Percentiles rank a stretch among this genome's conserved stretches.
Conservation (phyloP, 1,140 invertebrate species). For the Drosophila erecta region DNA sequence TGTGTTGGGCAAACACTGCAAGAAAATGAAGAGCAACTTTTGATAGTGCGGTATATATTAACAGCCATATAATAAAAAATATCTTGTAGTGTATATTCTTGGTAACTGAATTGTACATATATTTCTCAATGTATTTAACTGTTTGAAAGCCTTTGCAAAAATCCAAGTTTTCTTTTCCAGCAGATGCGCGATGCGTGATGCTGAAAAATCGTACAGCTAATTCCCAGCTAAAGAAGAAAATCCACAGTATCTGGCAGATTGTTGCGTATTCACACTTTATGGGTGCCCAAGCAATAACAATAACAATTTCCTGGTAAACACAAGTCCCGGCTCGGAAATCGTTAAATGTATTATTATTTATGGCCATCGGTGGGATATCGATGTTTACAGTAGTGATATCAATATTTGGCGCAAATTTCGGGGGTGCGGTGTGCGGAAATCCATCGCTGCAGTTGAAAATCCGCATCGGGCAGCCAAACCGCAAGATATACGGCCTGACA, state of each 20-base stretch:
- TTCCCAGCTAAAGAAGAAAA: constrained; percentile 1
- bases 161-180: neutral
- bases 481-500: constrained; percentile 3
- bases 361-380: constrained; percentile 37
- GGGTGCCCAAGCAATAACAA: constrained; percentile 32
- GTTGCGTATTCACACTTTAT: constrained; percentile 20
- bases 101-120: too few species aligned
- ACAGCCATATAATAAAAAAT: neutral
- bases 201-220: neutral
- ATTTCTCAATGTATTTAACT: neutral
- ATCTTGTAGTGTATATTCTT: too few species aligned
- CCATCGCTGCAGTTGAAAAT: neutral
- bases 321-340: constrained; percentile 16
- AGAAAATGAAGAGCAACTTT: constrained; percentile 8
- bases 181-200: constrained; percentile 8
- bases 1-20: neutral
- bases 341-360: constrained; percentile 71
- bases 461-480: neutral
- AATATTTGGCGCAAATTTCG: constrained; percentile 47
- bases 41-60: neutral
- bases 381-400: constrained; percentile 65
- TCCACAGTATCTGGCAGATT: constrained; percentile 5
- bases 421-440: constrained; percentile 17
- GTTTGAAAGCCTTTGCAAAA: neutral
- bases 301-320: constrained; percentile 32